Conservation (phyloP, 2,888 invertebrate species). For the Pandemis corylana region DNA sequence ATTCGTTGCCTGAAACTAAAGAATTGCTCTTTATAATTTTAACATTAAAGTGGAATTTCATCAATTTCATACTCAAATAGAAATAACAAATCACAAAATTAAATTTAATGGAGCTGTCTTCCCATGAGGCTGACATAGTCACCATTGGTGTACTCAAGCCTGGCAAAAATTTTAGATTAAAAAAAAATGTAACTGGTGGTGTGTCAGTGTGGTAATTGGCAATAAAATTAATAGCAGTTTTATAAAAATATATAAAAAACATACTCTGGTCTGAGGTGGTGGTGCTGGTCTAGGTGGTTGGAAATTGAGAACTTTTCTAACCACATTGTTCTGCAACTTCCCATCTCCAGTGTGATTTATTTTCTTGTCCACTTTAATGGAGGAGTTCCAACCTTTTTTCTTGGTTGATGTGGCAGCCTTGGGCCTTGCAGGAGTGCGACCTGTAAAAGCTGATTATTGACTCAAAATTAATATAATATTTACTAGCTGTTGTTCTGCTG, state of each 20-base stretch:
- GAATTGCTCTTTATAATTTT: not conserved
- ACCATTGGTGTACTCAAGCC: no score
- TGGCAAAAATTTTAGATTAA: no score
- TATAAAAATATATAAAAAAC: slow-evolving; percentile 13
- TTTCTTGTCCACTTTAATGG: slow-evolving; percentile 69
- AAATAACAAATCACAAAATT: not conserved
- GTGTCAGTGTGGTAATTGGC: no score
- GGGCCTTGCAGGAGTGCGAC: slow-evolving; percentile 53
- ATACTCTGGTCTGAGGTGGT: slow-evolving; percentile 32
- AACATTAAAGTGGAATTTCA: no score
- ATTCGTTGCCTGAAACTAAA: slow-evolving; percentile 56
- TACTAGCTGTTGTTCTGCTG: no score
- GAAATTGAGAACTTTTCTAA: slow-evolving; percentile 74
- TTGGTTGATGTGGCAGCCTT: slow-evolving; percentile 55
- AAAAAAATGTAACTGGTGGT: no score
- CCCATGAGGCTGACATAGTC: no score
- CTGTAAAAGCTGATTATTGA: slow-evolving; percentile 60
- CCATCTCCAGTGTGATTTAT: slow-evolving; percentile 65
- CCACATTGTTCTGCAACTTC: slow-evolving; percentile 62
- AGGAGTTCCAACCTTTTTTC: slow-evolving; percentile 75
- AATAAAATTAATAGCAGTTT: not conserved
- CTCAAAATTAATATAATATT: not conserved
- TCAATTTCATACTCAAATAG: not conserved
- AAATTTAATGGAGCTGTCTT: no score
- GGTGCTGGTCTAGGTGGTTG: slow-evolving; percentile 57